Percentiles rank a stretch among this genome's conserved stretches.
Evolutionary conservation across 2,888 invertebrate species (phyloP).

Genomic region (Sinopyrophorus schimmeli): DNA sequence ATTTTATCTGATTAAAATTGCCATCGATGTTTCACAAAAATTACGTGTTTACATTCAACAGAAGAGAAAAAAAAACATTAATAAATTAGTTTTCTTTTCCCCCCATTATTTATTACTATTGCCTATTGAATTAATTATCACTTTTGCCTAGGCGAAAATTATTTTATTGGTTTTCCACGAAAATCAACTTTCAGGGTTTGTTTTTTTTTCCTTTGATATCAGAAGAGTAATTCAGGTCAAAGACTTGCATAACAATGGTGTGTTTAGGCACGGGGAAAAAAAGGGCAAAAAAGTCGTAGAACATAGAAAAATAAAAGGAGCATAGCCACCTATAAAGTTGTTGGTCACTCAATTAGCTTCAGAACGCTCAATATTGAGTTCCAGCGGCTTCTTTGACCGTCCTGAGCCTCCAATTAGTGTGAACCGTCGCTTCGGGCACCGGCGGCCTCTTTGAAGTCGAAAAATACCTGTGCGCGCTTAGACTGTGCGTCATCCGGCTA

Average conservation of each 20-base stretch:
- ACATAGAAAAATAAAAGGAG: slow-evolving; percentile 30
- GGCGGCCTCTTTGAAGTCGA: slow-evolving; percentile 55
- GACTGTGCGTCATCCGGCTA: slow-evolving; percentile 45
- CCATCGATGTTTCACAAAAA: no score
- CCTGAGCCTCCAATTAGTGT: slow-evolving; percentile 58
- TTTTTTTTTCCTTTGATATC: no score
- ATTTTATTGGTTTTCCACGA: no score
- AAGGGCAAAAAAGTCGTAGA: slow-evolving; percentile 24
- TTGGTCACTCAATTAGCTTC: slow-evolving; percentile 58
- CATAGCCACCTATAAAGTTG: slow-evolving; percentile 51
- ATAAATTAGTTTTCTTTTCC: no score
- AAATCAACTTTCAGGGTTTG: no score
- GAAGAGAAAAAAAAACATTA: no score
- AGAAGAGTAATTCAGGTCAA: slow-evolving; percentile 24
- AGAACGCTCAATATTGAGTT: slow-evolving; percentile 57
- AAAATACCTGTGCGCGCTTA: slow-evolving; percentile 54
- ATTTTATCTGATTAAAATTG: no score
- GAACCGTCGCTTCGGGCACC: slow-evolving; percentile 56
- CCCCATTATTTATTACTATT: no score
- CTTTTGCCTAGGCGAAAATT: no score
- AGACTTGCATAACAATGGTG: slow-evolving; percentile 31
- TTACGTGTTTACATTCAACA: no score
- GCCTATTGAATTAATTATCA: no score
- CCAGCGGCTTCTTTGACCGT: slow-evolving; percentile 57
- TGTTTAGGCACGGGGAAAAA: slow-evolving; percentile 16